Base-by-base conservation (phyloP, 2,797 vertebrate genomes). In the Galago senegalensis region DNA sequence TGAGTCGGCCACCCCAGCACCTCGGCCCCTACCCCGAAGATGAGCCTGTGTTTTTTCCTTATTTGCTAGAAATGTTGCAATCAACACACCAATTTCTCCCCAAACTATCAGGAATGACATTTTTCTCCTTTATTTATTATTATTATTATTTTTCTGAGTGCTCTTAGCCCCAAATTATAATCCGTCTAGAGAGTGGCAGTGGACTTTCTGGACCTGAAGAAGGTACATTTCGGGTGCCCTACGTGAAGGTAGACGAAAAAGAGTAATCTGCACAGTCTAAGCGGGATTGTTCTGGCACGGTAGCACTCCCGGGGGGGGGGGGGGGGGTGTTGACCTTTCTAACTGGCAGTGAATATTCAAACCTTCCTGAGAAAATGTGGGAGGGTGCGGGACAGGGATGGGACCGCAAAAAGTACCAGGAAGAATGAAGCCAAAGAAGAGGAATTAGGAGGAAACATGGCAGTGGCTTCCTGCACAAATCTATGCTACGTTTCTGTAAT, bases 1-100 rank as follows among this genome's bases (percentile, higher is more conserved):
- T 99, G 98, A 99, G 99, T 13, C 95, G 98, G 18, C 27, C 98
- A 99, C 98, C 99, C 99, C 98, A 99, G 99, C 99, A 97, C 99
- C 97, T 98, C 98, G 49, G 98, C 99, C 99, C 29, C 98, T 98
- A 1, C 29, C 98, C 98, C 1, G 99, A 99, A 37, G 99, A 99
- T 67, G 65, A 9, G 16, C 1, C 16, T 7, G 16, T 67, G 8
- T n/a, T 16, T 67, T 67, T 67, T 87, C 56, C 58, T 89, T 95
- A 76, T 93, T 72, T 85, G 20, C 43, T 88, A 72, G 46, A 67
- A 88, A 83, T 80, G 49, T 29, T 91, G 88, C 61, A 34, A 77
- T 49, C 1, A 31, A 29, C 58, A 46, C 3, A 31, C 61, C 46
- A 60, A 70, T 82, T 92, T 89, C 37, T 60, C 67, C 89, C 31